These are phyloP conservation scores for Drosophila paulistorum DNA, from an alignment of 1,140 invertebrate species.

Conservation along the genomic window DNA sequence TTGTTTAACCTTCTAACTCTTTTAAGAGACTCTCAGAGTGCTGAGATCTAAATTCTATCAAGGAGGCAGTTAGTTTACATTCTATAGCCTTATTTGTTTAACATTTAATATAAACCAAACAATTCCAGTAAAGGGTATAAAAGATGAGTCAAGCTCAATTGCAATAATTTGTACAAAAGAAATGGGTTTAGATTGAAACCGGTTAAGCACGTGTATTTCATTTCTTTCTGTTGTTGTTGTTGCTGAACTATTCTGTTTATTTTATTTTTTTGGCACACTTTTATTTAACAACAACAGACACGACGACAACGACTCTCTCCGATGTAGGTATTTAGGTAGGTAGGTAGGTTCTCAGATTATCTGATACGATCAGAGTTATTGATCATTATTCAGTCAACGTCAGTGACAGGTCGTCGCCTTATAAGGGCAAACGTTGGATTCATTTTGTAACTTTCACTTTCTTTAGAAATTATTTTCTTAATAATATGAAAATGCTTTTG, in stretches of 20 bases:
- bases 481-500: constrained; percentile 51
- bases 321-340: not conserved
- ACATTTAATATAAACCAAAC: too few species aligned
- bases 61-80: too few species aligned
- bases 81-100: too few species aligned
- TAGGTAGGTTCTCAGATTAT: not conserved
- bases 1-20: too few species aligned
- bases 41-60: too few species aligned
- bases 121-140: not conserved
- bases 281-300: not conserved
- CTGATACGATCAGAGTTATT: constrained; percentile 1
- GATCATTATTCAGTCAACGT: constrained; percentile 11
- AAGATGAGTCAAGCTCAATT: too few species aligned
- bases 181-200: constrained; percentile 9
- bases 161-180: not conserved
- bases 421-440: constrained; percentile 10
- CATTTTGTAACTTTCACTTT: constrained; percentile 69
- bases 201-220: constrained; percentile 21
- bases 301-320: constrained; percentile 1
- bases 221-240: not conserved
- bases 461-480: constrained; percentile 71
- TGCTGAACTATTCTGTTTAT: not conserved
- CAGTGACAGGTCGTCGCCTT: not conserved
- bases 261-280: constrained; percentile 20
- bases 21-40: too few species aligned